Percentiles rank a stretch among this genome's conserved stretches.
These are phyloP conservation scores for Hydropsyche tenuis DNA, from an alignment of 1,140 invertebrate species.

Conservation along the genomic window DNA sequence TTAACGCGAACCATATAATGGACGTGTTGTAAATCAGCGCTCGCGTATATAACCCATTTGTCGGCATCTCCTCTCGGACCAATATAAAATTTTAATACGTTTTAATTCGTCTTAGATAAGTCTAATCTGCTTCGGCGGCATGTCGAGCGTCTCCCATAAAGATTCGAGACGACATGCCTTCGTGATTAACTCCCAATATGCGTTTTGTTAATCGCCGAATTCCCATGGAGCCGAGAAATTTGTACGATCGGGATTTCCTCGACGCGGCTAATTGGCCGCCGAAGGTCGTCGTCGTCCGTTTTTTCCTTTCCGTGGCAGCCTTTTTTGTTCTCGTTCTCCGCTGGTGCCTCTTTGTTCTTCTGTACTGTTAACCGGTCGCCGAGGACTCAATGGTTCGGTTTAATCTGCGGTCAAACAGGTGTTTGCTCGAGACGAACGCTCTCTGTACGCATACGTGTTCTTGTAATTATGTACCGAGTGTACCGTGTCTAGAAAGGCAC, in stretches of 20 bases:
- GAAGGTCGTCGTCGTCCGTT: not conserved
- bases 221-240: too few species aligned
- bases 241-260: too few species aligned
- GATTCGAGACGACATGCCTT: conserved; percentile 36
- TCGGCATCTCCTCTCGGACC: not conserved
- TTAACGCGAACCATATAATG: too few species aligned
- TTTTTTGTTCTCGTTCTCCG: not conserved
- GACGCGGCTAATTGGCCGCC: conserved; percentile 9
- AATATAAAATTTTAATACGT: not conserved
- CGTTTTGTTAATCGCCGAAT: too few species aligned
- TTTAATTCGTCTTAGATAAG: conserved; percentile 24
- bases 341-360: not conserved
- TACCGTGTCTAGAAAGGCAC: not conserved
- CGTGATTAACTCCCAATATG: conserved; percentile 22
- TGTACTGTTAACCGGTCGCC: conserved; percentile 1
- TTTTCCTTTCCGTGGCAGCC: not conserved
- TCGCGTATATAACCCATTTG: too few species aligned
- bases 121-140: conserved; percentile 13
- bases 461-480: not conserved
- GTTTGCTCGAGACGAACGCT: conserved; percentile 6
- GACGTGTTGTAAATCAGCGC: too few species aligned
- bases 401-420: conserved; percentile 47
- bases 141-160: conserved; percentile 27
- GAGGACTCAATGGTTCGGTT: conserved; percentile 29
- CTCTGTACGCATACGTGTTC: not conserved